Conservation (phyloP, 2,113 vertebrate species). For the Herpailurus yagouaroundi region DNA sequence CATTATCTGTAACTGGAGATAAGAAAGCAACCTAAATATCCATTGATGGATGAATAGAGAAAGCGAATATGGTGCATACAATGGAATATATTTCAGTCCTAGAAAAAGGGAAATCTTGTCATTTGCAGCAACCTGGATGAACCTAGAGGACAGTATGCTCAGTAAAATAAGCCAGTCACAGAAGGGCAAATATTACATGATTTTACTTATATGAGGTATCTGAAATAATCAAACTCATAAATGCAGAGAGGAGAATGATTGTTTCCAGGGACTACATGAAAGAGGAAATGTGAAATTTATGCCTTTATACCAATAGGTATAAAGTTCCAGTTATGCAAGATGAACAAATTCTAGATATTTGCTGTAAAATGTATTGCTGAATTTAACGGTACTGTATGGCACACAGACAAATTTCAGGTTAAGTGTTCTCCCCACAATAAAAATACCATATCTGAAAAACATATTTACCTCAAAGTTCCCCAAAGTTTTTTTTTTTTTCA, state of each 20-base stretch:
- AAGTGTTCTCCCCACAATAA: neutral
- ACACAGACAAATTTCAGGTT: neutral
- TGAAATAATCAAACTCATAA: neutral
- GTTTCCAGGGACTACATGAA: neutral
- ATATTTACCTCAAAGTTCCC: slow-evolving; percentile 33
- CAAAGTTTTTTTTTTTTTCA: slow-evolving; percentile 62
- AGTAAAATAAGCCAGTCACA: neutral
- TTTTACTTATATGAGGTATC: neutral
- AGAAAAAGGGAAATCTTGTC: neutral
- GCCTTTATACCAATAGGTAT: neutral
- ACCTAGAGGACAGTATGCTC: neutral
- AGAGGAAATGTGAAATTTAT: neutral
- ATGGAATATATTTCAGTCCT: neutral
- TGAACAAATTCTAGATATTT: neutral
- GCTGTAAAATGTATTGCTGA: neutral
- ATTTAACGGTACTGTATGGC: neutral
- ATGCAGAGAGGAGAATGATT: neutral
- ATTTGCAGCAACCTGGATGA: neutral
- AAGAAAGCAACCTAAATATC: neutral
- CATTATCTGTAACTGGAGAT: neutral
- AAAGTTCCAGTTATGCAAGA: neutral
- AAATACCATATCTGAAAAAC: neutral
- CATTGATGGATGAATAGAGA: neutral
- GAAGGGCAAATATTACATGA: neutral
- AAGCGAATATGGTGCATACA: neutral